Evolutionary conservation across 2,797 vertebrate species (phyloP).

Genomic region (Urocyon cinereoargenteus): DNA sequence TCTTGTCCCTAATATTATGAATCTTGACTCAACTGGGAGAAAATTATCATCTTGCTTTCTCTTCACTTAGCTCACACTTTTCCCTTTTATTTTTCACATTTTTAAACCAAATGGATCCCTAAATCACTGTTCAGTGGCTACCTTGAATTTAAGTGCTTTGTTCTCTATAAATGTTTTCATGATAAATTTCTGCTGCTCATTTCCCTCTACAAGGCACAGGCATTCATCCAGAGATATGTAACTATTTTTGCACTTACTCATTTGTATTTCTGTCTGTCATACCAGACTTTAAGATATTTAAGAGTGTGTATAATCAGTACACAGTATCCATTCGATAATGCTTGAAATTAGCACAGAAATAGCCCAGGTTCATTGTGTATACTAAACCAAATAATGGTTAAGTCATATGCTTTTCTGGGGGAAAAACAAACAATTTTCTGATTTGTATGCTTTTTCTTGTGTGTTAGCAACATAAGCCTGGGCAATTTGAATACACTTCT

Average conservation of each 20-base stretch:
- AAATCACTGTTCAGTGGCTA: neutral
- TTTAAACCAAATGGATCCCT: neutral
- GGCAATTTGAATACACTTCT: neutral
- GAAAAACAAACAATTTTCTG: neutral
- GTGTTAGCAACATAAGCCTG: neutral
- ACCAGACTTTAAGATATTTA: neutral
- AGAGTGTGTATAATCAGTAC: neutral
- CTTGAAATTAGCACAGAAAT: neutral
- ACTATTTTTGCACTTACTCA: neutral
- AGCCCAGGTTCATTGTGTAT: neutral
- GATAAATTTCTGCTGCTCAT: neutral
- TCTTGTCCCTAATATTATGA: constrained; percentile 19
- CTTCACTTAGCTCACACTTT: neutral
- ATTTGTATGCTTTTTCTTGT: constrained; percentile 1
- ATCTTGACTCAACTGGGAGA: neutral
- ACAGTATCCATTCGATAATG: neutral
- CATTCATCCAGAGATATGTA: neutral
- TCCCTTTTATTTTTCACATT: neutral
- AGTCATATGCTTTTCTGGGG: neutral
- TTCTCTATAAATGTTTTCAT: constrained; percentile 20
- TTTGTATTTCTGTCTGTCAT: neutral
- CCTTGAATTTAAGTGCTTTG: constrained; percentile 34
- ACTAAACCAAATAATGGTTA: neutral
- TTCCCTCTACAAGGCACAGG: neutral
- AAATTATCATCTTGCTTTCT: constrained; percentile 7